phyloP scores from a whole-genome alignment of 2,113 vertebrate species.

The Cervus canadensis region DNA sequence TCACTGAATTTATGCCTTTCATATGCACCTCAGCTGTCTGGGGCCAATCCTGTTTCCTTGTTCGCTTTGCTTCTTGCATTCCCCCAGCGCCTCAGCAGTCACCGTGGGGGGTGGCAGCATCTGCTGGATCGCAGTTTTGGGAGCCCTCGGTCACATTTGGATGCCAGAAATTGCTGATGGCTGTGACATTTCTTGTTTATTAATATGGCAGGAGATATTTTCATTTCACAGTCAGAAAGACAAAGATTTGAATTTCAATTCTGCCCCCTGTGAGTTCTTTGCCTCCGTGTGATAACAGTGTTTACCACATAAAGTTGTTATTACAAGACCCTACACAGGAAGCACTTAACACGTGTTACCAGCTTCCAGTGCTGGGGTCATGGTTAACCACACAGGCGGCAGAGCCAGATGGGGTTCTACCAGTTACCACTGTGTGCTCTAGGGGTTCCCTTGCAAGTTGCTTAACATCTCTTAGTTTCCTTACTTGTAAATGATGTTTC shows the following conservation, averaged over 20 bases:
- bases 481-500: not conserved
- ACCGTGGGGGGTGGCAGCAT: not conserved
- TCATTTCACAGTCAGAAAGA: not conserved
- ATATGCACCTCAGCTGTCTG: not conserved
- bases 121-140: not conserved
- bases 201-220: not conserved
- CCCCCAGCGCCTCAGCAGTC: not conserved
- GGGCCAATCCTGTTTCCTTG: not conserved
- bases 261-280: not conserved
- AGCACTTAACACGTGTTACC: not conserved
- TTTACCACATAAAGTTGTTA: not conserved
- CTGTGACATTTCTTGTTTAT: not conserved
- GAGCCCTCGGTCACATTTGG: not conserved
- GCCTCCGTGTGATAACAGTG: not conserved
- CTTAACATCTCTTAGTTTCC: not conserved
- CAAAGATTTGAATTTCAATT: not conserved
- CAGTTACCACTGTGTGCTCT: not conserved
- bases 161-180: not conserved
- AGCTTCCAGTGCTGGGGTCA: not conserved
- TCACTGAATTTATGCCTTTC: not conserved
- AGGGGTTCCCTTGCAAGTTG: not conserved
- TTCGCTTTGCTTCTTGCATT: not conserved
- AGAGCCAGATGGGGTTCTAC: not conserved
- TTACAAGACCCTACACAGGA: not conserved
- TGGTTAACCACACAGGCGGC: not conserved